phyloP scores from a whole-genome alignment of 2,888 invertebrate species.

The Nemotelus pantherinus region DNA sequence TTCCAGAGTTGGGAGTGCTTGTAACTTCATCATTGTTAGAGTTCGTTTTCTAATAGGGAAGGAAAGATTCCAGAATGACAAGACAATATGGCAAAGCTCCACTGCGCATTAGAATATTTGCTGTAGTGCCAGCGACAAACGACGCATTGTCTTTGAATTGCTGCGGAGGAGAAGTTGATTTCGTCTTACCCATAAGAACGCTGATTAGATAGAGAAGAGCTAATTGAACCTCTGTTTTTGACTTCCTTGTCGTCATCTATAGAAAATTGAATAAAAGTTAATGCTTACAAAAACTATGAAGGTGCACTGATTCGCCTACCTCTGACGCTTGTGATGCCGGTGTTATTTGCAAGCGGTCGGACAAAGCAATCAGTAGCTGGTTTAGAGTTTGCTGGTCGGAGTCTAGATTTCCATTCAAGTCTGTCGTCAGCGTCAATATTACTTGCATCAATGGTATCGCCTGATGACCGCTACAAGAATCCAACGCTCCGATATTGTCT shows the following conservation, averaged over 20 bases:
- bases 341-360: no score
- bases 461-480: slow-evolving; percentile 81
- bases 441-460: slow-evolving; percentile 94
- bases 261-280: background rate
- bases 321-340: no score
- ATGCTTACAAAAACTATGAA: no score
- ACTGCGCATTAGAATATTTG: slow-evolving; percentile 74
- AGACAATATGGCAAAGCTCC: slow-evolving; percentile 79
- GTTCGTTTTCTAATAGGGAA: no score
- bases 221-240: slow-evolving; percentile 85
- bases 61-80: no score
- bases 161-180: slow-evolving; percentile 64
- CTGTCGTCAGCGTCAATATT: slow-evolving; percentile 87
- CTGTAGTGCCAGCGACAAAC: slow-evolving; percentile 74
- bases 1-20: no score
- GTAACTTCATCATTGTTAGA: no score
- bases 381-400: no score
- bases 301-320: no score
- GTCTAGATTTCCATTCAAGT: no score
- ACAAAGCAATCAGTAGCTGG: no score
- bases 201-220: slow-evolving; percentile 89
- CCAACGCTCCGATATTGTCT: slow-evolving; percentile 79
- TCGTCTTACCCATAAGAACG: slow-evolving; percentile 66
- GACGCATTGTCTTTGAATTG: slow-evolving; percentile 64
- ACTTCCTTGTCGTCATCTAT: slow-evolving; percentile 69